A percentile compares a stretch with the other conserved stretches of the same genome.
Conservation (phyloP, 2,888 invertebrate genomes). For the Cartodere bifasciata region DNA sequence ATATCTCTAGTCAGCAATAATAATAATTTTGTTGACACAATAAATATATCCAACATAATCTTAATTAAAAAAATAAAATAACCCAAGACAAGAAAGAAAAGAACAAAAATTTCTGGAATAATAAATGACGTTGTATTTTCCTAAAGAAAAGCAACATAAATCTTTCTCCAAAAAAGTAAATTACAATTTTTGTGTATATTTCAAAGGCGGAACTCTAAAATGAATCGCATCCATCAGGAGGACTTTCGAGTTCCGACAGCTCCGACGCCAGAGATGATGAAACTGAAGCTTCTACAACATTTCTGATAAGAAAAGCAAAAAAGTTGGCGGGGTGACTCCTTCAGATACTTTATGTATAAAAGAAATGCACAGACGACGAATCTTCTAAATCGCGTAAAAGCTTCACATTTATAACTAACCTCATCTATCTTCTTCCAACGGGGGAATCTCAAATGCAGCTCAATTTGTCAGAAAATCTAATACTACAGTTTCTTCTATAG, state of each 20-base stretch:
- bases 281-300: conserved; percentile 36
- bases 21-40: too few species aligned
- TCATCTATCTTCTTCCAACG: conserved; percentile 39
- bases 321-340: conserved; percentile 28
- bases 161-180: too few species aligned
- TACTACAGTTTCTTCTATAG: conserved; percentile 27
- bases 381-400: conserved; percentile 36
- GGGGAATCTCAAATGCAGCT: conserved; percentile 38
- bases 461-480: conserved; percentile 42
- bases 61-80: too few species aligned
- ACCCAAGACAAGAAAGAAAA: too few species aligned
- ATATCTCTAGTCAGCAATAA: too few species aligned
- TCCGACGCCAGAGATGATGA: conserved; percentile 32
- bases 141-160: too few species aligned
- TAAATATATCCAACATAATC: too few species aligned
- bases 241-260: conserved; percentile 19
- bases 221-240: conserved; percentile 33
- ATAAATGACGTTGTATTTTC: too few species aligned
- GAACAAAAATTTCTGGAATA: too few species aligned
- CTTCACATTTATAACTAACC: conserved; percentile 42
- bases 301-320: conserved; percentile 33
- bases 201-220: too few species aligned
- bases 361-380: conserved; percentile 33
- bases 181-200: too few species aligned
- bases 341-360: conserved; percentile 34